Evolutionary conservation across 2,113 vertebrate genomes (phyloP).

Genomic region (Fulica atra): DNA sequence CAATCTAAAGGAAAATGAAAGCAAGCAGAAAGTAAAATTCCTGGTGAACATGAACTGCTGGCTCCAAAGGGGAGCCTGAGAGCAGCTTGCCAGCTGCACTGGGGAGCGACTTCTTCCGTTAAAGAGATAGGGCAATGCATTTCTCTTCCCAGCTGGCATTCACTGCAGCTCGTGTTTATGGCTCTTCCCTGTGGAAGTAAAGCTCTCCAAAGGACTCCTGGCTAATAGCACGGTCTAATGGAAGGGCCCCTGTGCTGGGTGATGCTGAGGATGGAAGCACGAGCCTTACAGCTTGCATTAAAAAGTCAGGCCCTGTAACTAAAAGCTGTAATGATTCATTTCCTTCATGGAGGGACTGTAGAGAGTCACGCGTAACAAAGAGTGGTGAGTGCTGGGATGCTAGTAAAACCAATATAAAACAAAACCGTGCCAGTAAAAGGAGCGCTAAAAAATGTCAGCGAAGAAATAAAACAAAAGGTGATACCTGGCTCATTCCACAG

Average conservation of each 20-base stretch:
- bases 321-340: constrained; percentile 44
- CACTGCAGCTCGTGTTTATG: not conserved
- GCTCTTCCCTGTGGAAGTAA: not conserved
- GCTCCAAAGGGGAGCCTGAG: not conserved
- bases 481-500: not conserved
- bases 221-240: constrained; percentile 20
- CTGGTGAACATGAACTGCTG: not conserved
- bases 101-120: not conserved
- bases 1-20: not conserved
- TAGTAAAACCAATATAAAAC: constrained; percentile 32
- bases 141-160: constrained; percentile 21
- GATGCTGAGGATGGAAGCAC: not conserved
- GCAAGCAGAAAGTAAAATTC: constrained; percentile 13
- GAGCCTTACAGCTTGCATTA: not conserved
- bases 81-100: not conserved
- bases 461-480: not conserved
- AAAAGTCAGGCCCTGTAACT: constrained; percentile 6
- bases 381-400: not conserved
- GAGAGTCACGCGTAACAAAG: not conserved
- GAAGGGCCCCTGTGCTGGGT: not conserved
- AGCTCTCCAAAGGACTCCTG: constrained; percentile 14
- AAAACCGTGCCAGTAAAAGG: not conserved
- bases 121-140: not conserved
- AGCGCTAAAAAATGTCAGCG: not conserved
- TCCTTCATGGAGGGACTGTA: not conserved